Evolutionary conservation across 2,113 vertebrate genomes (phyloP).

Genomic region (Baryphthengus martii): DNA sequence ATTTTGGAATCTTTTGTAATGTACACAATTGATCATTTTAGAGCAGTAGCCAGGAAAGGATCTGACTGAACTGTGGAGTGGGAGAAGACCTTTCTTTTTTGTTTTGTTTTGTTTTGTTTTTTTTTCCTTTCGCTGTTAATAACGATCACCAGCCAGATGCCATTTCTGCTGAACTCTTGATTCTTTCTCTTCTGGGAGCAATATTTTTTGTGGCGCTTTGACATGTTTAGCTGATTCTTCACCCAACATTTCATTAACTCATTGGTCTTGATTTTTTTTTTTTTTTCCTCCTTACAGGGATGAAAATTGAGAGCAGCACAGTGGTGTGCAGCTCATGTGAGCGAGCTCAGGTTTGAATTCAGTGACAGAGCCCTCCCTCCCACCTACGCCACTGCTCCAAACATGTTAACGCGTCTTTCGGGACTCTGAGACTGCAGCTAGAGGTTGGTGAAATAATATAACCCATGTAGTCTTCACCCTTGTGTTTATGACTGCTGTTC

Average conservation of each 20-base stretch:
- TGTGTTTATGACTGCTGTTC: neutral
- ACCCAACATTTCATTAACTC: slow-evolving; percentile 18
- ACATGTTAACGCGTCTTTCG: neutral
- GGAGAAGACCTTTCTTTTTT: neutral
- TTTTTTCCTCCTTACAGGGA: neutral
- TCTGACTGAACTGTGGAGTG: neutral
- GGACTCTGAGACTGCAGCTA: neutral
- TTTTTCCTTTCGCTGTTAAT: neutral
- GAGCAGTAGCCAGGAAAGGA: neutral
- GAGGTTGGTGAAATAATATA: neutral
- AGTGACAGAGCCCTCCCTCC: neutral
- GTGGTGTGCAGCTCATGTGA: neutral
- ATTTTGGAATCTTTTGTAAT: neutral
- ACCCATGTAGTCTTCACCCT: neutral
- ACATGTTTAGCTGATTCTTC: slow-evolving; percentile 43
- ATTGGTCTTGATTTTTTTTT: neutral
- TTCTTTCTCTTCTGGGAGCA: neutral
- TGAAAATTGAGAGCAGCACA: slow-evolving; percentile 10
- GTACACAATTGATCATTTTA: neutral
- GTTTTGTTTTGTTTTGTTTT: too few relatives aligned
- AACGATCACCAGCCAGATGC: neutral
- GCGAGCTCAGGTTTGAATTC: neutral
- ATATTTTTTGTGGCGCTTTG: slow-evolving; percentile 12
- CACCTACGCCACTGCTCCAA: neutral
- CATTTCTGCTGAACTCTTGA: slow-evolving; percentile 5